Base-by-base conservation (phyloP, 53 echinoderm and acorn worm genomes). In the Zoroaster sp. region DNA sequence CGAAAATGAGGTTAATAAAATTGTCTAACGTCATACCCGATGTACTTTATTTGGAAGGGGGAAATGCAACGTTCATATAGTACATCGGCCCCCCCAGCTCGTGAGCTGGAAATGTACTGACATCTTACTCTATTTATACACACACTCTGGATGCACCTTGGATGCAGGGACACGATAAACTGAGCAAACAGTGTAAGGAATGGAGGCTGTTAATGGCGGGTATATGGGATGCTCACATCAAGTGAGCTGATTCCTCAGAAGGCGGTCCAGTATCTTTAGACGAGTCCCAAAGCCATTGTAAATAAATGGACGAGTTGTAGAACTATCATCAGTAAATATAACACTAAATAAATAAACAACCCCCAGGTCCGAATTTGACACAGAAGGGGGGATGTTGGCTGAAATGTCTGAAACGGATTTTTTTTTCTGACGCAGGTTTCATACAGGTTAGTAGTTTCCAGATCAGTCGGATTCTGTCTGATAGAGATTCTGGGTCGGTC, bases 181-280 rank as follows among this genome's bases (percentile, higher is more conserved):
- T 74, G 74, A 74, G 74, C 41, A 44, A 74, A 74, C 25, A 40
- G n/a, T 74, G 21, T 40, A 39, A 74, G 40, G 74, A 42, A 18
- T 0, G 4, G 74, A 74, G 25, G 46, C 23, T 13, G 41, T 41
- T 74, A 18, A 41, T 45, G 28, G 30, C 74, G 33, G 28, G 21
- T 11, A 39, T 4, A 13, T 38, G 63, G 63, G 23, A 59, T 25
- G 9, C 63, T 28, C 28, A 21, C 11, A 28, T 8, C 63, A 59
- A 25, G 63, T 9, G 63, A 28, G 63, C 21, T 59, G 28, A 59
- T 59, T 59, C 28, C 28, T 23, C 28, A 59, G 1, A 2, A 23
- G 59, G 25, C 9, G 59, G 25, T 59, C 8, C 59, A 59, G 23
- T 59, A 7, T 23, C 28, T 25, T 9, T 51, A 2, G 7, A 59